These are phyloP conservation scores for Lithophane semibrunnea DNA, from an alignment of 2,888 invertebrate species.

Conservation along the genomic window DNA sequence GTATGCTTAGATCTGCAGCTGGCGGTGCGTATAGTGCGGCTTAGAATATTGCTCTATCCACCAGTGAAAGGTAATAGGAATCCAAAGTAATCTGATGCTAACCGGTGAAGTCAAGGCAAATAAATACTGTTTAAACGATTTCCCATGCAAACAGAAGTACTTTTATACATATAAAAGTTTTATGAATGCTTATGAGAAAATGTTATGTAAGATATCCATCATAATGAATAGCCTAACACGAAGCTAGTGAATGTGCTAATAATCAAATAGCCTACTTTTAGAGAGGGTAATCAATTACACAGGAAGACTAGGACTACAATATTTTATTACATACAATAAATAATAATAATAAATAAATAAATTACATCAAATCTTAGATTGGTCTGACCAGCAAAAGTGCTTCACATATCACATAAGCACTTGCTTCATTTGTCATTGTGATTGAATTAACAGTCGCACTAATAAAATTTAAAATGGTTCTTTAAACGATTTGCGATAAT, in stretches of 20 bases:
- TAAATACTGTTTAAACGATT: neutral
- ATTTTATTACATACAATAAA: too few relatives aligned
- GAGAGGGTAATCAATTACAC: slow-evolving; percentile 25
- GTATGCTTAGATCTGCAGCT: slow-evolving; percentile 17
- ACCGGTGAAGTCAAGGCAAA: neutral
- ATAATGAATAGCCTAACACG: slow-evolving; percentile 3
- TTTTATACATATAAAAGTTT: neutral
- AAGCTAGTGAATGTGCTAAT: slow-evolving; percentile 10
- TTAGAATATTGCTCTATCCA: slow-evolving; percentile 11
- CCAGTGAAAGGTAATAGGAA: slow-evolving; percentile 27
- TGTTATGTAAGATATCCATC: neutral
- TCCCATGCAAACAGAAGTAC: neutral
- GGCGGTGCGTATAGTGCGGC: slow-evolving; percentile 5
- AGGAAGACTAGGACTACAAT: slow-evolving; percentile 1
- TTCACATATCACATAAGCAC: slow-evolving; percentile 2
- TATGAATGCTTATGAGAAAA: neutral
- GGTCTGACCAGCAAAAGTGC: slow-evolving; percentile 10
- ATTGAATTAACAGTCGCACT: slow-evolving; percentile 1
- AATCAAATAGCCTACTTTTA: slow-evolving; percentile 23
- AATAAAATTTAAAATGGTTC: slow-evolving; percentile 10
- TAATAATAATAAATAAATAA: too few relatives aligned
- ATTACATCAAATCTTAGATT: slow-evolving; percentile 7
- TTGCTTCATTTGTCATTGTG: slow-evolving; percentile 19
- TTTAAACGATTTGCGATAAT: slow-evolving; percentile 19
- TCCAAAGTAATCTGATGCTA: slow-evolving; percentile 25